These are phyloP conservation scores for Mechanitis messenoides DNA, from an alignment of 2,888 invertebrate genomes.

Conservation along the genomic window DNA sequence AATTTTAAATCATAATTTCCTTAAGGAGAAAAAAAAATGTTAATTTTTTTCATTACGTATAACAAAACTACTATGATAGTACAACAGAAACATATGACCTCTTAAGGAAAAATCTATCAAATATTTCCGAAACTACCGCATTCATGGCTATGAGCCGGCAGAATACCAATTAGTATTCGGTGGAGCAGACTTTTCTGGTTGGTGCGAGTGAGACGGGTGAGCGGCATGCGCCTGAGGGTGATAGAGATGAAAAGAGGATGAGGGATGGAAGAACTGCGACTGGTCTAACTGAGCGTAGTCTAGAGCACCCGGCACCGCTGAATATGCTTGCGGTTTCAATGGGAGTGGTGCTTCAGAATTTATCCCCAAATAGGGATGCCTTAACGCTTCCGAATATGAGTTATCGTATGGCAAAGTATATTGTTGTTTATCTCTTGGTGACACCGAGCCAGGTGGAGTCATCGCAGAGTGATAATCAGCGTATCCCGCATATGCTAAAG, in stretches of 20 bases:
- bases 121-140: constrained; percentile 26
- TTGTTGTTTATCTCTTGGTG: constrained; percentile 90
- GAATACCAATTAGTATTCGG: constrained; percentile 87
- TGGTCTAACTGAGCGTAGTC: constrained; percentile 83
- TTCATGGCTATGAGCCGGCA: constrained; percentile 82
- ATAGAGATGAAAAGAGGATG: constrained; percentile 91
- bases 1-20: constrained; percentile 2
- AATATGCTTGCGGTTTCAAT: constrained; percentile 93
- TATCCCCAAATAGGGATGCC: constrained; percentile 69
- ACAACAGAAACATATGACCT: constrained; percentile 25
- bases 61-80: constrained; percentile 9
- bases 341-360: constrained; percentile 77
- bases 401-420: constrained; percentile 71
- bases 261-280: constrained; percentile 88
- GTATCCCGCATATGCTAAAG: constrained; percentile 76
- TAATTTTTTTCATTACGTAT: neutral
- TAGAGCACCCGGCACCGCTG: constrained; percentile 81
- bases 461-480: constrained; percentile 94
- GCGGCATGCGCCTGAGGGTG: constrained; percentile 79
- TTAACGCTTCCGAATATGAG: constrained; percentile 81
- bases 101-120: constrained; percentile 22
- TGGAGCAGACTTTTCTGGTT: constrained; percentile 78
- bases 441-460: constrained; percentile 98
- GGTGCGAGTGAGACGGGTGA: constrained; percentile 65
- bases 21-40: neutral